A percentile compares a stretch with the other conserved stretches of the same genome.
Evolutionary conservation across 1,140 invertebrate species (phyloP).

Genomic region (Drosophila guanche): DNA sequence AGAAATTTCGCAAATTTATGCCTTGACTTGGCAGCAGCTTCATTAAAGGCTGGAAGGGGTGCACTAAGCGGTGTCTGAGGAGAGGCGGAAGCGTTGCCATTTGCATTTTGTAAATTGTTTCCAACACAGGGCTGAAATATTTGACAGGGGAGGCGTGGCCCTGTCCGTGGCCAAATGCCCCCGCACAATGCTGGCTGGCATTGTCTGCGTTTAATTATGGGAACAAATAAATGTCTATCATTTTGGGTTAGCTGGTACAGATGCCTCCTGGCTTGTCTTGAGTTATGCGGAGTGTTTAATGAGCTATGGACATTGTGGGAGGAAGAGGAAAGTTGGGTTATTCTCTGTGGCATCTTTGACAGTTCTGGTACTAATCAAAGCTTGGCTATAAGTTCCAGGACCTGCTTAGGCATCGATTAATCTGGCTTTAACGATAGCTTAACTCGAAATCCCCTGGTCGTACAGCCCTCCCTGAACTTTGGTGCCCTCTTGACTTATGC

Average conservation of each 20-base stretch:
- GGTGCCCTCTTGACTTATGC: slow-evolving; percentile 6
- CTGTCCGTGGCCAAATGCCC: neutral
- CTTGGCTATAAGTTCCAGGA: slow-evolving; percentile 22
- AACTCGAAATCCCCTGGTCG: slow-evolving; percentile 12
- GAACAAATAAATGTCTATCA: slow-evolving; percentile 76
- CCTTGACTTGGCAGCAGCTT: slow-evolving; percentile 52
- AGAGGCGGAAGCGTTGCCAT: slow-evolving; percentile 32
- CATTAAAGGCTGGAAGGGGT: slow-evolving; percentile 33
- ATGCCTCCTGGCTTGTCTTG: slow-evolving; percentile 12
- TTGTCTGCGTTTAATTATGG: slow-evolving; percentile 82
- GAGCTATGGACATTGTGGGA: slow-evolving; percentile 56
- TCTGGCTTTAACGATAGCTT: slow-evolving; percentile 23
- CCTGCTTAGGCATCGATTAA: slow-evolving; percentile 36
- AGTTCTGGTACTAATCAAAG: slow-evolving; percentile 30
- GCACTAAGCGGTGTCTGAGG: neutral
- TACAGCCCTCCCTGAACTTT: neutral
- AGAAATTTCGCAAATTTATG: slow-evolving; percentile 55
- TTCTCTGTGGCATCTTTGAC: neutral
- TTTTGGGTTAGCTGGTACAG: slow-evolving; percentile 55
- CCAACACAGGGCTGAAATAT: slow-evolving; percentile 63
- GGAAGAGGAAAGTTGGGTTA: neutral
- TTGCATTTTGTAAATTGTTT: slow-evolving; percentile 76
- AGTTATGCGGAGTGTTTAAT: slow-evolving; percentile 59
- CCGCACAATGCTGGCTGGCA: slow-evolving; percentile 35
- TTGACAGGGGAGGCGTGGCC: slow-evolving; percentile 56